phyloP scores from a whole-genome alignment of 2,888 invertebrate genomes.

The Oligia strigilis region DNA sequence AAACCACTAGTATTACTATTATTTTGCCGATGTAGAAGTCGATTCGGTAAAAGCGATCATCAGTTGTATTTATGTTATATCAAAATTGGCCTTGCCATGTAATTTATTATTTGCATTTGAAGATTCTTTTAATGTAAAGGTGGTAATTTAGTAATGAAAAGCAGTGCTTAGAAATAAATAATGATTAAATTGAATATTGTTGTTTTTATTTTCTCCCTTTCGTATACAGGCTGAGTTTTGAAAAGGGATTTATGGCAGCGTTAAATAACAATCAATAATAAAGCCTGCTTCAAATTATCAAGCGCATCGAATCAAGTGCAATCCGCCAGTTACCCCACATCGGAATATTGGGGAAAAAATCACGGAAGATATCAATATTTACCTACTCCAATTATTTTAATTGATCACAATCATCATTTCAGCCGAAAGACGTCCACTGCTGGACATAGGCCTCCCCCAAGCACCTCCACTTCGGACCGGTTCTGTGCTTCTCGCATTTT shows the following conservation, averaged over 20 bases:
- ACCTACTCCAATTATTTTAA: not conserved
- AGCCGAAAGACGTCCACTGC: too few relatives aligned
- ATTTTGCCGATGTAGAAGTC: constrained; percentile 44
- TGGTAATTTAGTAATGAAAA: constrained; percentile 83
- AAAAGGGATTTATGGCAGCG: not conserved
- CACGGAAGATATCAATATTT: not conserved
- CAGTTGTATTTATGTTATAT: constrained; percentile 63
- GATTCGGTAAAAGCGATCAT: constrained; percentile 57
- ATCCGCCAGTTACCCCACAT: not conserved
- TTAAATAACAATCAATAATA: not conserved
- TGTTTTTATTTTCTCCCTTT: constrained; percentile 48
- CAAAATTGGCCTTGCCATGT: constrained; percentile 86
- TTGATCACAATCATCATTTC: too few relatives aligned
- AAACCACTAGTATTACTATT: constrained; percentile 57
- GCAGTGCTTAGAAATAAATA: constrained; percentile 87
- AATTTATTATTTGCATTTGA: constrained; percentile 77
- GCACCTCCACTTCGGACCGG: too few relatives aligned
- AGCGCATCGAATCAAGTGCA: not conserved
- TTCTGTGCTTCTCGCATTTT: too few relatives aligned
- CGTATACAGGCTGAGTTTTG: not conserved
- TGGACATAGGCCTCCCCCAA: too few relatives aligned
- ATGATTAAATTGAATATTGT: constrained; percentile 62
- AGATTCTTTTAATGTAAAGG: constrained; percentile 78
- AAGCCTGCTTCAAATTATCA: not conserved
- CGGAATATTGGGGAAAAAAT: not conserved